phyloP scores from a whole-genome alignment of 2,888 invertebrate species.

The Ochlodes sylvanus region DNA sequence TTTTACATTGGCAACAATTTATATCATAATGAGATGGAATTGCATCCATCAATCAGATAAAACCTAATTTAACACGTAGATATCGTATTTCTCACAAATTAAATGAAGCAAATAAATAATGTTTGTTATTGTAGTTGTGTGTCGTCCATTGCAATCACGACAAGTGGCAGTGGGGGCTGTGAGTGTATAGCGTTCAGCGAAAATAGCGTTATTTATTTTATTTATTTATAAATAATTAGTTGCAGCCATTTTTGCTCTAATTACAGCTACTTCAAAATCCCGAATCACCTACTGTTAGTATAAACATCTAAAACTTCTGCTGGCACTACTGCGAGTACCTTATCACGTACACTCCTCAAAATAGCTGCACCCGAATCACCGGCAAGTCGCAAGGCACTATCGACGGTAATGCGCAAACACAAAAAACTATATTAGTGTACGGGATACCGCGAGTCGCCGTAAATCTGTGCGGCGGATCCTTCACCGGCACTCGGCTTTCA shows the following conservation, averaged over 20 bases:
- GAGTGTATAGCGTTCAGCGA: too few species aligned
- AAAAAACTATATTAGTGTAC: constrained; percentile 33
- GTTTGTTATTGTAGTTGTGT: too few species aligned
- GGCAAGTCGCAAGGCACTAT: constrained; percentile 49
- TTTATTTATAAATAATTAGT: too few species aligned
- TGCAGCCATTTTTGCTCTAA: too few species aligned
- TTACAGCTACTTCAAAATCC: not conserved
- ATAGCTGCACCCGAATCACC: constrained; percentile 40
- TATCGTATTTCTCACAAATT: not conserved
- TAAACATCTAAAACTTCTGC: constrained; percentile 19
- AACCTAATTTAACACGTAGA: not conserved
- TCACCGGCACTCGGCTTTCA: constrained; percentile 76
- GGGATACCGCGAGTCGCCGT: constrained; percentile 33
- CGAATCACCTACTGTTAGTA: constrained; percentile 7
- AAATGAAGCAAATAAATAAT: too few species aligned
- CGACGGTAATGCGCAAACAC: constrained; percentile 42
- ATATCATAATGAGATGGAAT: constrained; percentile 14
- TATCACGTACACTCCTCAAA: constrained; percentile 20
- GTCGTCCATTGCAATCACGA: too few species aligned
- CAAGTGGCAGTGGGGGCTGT: too few species aligned
- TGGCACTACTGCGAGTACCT: constrained; percentile 45
- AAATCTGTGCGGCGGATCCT: constrained; percentile 47
- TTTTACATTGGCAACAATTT: constrained; percentile 26
- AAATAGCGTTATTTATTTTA: too few species aligned
- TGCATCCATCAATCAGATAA: not conserved